Evolutionary conservation across 2,797 vertebrate species (phyloP).

Genomic region (Sebastes hubbsi): DNA sequence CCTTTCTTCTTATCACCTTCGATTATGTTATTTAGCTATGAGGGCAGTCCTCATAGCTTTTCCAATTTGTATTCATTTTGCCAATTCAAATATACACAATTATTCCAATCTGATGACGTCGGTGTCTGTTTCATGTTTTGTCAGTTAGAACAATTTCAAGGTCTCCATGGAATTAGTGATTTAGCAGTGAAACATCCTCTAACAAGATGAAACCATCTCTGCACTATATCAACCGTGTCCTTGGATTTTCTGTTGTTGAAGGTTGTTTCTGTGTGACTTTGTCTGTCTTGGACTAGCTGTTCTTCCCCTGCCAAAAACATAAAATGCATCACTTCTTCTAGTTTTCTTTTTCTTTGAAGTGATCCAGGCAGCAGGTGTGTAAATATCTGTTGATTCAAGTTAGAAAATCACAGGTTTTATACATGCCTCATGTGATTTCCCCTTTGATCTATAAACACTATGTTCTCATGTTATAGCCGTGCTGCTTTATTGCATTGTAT

Average conservation of each 20-base stretch:
- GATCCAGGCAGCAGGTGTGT: background rate
- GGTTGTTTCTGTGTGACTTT: constrained; percentile 9
- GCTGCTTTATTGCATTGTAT: background rate
- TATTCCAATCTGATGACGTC: background rate
- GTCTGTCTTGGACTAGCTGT: background rate
- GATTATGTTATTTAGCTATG: background rate
- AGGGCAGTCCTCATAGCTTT: background rate
- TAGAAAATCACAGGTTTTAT: background rate
- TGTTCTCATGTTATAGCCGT: background rate
- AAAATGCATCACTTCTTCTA: background rate
- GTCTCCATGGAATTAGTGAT: too few relatives aligned
- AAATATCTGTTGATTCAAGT: background rate
- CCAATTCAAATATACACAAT: background rate
- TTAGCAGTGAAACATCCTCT: too few relatives aligned
- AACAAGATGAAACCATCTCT: background rate
- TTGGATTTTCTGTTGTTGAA: constrained; percentile 7
- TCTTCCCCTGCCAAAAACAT: constrained; percentile 2
- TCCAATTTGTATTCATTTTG: background rate
- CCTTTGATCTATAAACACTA: constrained; percentile 1
- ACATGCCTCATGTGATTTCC: background rate
- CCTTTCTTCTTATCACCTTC: background rate
- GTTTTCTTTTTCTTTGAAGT: background rate
- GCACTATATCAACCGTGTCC: background rate
- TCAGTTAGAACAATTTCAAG: background rate
- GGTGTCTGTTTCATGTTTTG: background rate